A percentile compares a stretch with the other conserved stretches of the same genome.
These are phyloP conservation scores for Ancistrus triradiatus DNA, from an alignment of 2,113 vertebrate species.

Conservation along the genomic window DNA sequence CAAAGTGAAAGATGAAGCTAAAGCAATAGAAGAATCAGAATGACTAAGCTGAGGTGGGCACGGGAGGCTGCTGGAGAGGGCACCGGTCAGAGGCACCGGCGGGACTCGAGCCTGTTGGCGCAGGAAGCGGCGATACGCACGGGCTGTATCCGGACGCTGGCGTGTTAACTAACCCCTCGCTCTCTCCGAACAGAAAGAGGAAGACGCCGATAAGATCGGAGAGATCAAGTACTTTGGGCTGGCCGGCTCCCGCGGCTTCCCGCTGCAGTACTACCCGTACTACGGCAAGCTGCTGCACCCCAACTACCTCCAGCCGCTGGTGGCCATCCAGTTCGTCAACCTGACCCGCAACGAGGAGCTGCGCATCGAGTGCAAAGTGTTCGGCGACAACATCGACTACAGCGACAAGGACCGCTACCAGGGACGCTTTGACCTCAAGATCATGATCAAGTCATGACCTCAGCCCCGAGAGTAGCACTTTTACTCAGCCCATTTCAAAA, in stretches of 20 bases:
- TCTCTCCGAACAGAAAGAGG: slow-evolving; percentile 68
- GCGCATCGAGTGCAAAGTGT: slow-evolving; percentile 89
- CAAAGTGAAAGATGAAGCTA: too few relatives aligned
- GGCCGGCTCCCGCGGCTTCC: slow-evolving; percentile 76
- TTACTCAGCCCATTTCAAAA: slow-evolving; percentile 50
- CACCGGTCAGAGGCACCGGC: too few relatives aligned
- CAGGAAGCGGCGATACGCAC: too few relatives aligned
- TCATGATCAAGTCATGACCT: slow-evolving; percentile 86
- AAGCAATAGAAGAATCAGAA: too few relatives aligned
- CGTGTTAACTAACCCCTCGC: neutral
- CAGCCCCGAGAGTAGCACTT: slow-evolving; percentile 67
- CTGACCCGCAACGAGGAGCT: slow-evolving; percentile 73
- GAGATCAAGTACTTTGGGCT: slow-evolving; percentile 78
- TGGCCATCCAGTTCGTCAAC: slow-evolving; percentile 91
- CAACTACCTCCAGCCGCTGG: slow-evolving; percentile 88
- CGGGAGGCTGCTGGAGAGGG: too few relatives aligned
- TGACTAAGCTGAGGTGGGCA: too few relatives aligned
- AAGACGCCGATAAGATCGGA: slow-evolving; percentile 72
- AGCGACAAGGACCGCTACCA: slow-evolving; percentile 95
- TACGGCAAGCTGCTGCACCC: slow-evolving; percentile 88
- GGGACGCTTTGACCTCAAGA: slow-evolving; percentile 96
- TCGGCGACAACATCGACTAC: slow-evolving; percentile 84
- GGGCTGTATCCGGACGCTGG: too few relatives aligned
- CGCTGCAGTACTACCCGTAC: slow-evolving; percentile 95
- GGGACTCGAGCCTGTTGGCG: too few relatives aligned